Base-by-base conservation (phyloP, 2,888 invertebrate species). In the Agriopis marginaria region DNA sequence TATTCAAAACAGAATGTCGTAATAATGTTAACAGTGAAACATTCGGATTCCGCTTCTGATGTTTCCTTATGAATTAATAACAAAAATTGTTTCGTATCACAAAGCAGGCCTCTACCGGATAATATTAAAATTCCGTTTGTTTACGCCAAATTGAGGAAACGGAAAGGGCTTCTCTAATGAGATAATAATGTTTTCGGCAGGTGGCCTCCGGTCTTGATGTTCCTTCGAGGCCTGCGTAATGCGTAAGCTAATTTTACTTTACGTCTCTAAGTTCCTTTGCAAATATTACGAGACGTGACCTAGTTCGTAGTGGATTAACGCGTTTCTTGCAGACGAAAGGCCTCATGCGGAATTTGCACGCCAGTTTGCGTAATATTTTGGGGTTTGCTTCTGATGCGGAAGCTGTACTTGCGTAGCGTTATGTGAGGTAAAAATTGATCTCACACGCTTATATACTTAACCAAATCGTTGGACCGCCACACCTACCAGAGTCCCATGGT, bases 71-170 rank as follows among this genome's bases (percentile, higher is more conserved):
- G 65, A 70, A 76, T 77, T 80, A 85, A 81, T 79, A 79, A 85
- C 79, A 80, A 81, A 80, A 73, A 70, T 78, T 79, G 81, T 81
- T 66, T 71, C 77, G 80, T 81, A 83, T 85, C 82, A 83, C 80
- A 75, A 82, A 82, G 73, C 73, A 79, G 79, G 79, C 81, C 76
- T 82, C 81, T 80, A 77, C 75, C 69, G 77, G 76, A 83, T 84
- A 81, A 84, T 88, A 89, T 88, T 88, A 88, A 88, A 88, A 89
- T 88, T 89, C 84, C 84, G 86, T 89, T 88, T 89, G 89, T 88
- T 88, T 84, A 77, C 79, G 79, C 84, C 85, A 84, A 87, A 87
- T 86, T 87, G 87, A 84, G 86, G 85, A 80, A 86, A 85, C 81
- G 82, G 81, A 83, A 88, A 87, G 85, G 89, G 85, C 85, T 82